These are phyloP conservation scores for Phyllopteryx taeniolatus DNA, from an alignment of 2,113 vertebrate genomes.

Conservation along the genomic window DNA sequence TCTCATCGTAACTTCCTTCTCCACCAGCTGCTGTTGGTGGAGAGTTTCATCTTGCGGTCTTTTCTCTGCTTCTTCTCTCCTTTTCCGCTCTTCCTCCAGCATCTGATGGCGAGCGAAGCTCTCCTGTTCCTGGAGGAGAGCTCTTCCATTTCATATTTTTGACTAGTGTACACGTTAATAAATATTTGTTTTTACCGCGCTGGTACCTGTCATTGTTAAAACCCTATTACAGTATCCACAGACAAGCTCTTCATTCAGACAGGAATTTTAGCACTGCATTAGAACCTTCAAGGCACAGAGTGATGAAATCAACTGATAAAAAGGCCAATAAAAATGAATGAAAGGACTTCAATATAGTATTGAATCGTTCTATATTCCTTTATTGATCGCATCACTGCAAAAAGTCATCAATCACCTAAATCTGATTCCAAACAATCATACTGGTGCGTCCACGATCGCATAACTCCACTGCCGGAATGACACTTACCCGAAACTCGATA, in stretches of 20 bases:
- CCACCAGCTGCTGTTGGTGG: constrained; percentile 86
- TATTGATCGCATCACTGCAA: constrained; percentile 9
- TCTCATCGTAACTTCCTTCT: constrained; percentile 94
- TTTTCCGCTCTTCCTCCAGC: constrained; percentile 87
- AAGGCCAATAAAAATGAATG: constrained; percentile 27
- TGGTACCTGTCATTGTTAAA: neutral
- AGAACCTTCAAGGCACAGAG: constrained; percentile 2
- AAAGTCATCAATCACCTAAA: constrained; percentile 29
- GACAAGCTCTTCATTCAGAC: neutral
- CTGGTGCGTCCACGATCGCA: neutral
- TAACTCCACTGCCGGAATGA: neutral
- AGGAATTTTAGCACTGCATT: neutral
- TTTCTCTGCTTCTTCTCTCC: constrained; percentile 86
- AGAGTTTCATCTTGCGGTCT: constrained; percentile 85
- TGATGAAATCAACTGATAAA: neutral
- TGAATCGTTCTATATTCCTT: neutral
- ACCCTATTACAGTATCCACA: neutral
- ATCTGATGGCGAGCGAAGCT: constrained; percentile 82
- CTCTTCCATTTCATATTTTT: neutral
- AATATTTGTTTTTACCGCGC: neutral
- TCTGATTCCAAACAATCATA: neutral
- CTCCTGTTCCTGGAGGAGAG: constrained; percentile 82
- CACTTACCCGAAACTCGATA: constrained; percentile 86
- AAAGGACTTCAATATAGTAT: neutral
- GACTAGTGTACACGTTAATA: constrained; percentile 9